Evolutionary conservation across 2,797 vertebrate species (phyloP).

Genomic region (Poecilia gillii): DNA sequence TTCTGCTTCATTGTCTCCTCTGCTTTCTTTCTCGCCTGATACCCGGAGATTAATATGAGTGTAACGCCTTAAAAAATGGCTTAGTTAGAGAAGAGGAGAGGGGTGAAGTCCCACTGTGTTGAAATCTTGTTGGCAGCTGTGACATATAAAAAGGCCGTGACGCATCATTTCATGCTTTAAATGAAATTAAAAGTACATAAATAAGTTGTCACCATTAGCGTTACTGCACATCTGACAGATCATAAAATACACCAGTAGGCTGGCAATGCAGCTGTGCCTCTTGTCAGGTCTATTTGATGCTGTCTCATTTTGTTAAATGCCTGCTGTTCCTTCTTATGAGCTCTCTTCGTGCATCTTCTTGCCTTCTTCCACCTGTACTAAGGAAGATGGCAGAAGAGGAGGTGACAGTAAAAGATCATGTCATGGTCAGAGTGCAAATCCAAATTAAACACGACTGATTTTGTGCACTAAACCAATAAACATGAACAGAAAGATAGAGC

Average conservation of each 20-base stretch:
- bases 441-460: not conserved
- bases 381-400: not conserved
- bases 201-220: slow-evolving; percentile 19
- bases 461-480: not conserved
- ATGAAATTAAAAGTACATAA: slow-evolving; percentile 22
- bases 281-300: not conserved
- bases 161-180: slow-evolving; percentile 5
- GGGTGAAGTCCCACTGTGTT: not conserved
- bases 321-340: not conserved
- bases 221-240: slow-evolving; percentile 6
- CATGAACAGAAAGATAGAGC: not conserved
- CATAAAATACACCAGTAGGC: not conserved
- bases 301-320: slow-evolving; percentile 6
- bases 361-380: not conserved
- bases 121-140: slow-evolving; percentile 12
- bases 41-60: not conserved
- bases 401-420: not conserved
- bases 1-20: not conserved
- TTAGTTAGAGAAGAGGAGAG: not conserved
- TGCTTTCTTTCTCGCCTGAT: not conserved
- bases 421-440: not conserved
- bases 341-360: not conserved
- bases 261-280: slow-evolving; percentile 4
- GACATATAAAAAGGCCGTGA: slow-evolving; percentile 2
- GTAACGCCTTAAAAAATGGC: not conserved